Evolutionary conservation across 2,797 vertebrate genomes (phyloP).

Genomic region (Sarcoramphus papa): DNA sequence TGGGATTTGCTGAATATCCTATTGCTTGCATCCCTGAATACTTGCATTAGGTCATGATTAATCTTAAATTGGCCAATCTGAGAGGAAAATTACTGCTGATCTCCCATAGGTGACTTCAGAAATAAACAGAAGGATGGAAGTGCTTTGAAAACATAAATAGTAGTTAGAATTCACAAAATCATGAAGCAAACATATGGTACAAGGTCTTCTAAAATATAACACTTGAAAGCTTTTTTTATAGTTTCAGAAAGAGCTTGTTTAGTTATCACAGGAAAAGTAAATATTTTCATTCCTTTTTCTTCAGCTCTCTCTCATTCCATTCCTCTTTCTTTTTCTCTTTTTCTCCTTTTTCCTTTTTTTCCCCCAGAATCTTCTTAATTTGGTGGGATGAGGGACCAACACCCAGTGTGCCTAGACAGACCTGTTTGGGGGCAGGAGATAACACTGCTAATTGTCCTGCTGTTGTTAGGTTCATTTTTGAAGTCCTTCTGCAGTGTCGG

Average conservation of each 20-base stretch:
- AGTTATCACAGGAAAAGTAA: slow-evolving; percentile 9
- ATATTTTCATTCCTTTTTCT: slow-evolving; percentile 24
- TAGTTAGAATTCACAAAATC: slow-evolving; percentile 28
- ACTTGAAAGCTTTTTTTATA: slow-evolving; percentile 32
- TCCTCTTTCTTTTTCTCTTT: neutral
- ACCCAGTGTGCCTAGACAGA: neutral
- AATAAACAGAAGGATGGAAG: slow-evolving; percentile 18
- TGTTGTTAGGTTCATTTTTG: slow-evolving; percentile 42
- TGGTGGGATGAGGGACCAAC: neutral
- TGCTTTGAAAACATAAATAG: slow-evolving; percentile 32
- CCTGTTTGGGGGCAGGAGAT: neutral
- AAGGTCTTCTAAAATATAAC: slow-evolving; percentile 24
- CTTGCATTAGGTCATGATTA: slow-evolving; percentile 39
- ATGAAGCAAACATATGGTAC: slow-evolving; percentile 37
- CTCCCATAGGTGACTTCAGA: slow-evolving; percentile 35
- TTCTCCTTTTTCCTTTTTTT: neutral
- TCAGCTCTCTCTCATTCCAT: neutral
- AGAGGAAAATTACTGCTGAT: slow-evolving; percentile 9
- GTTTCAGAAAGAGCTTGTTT: slow-evolving; percentile 2
- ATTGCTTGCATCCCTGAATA: slow-evolving; percentile 17
- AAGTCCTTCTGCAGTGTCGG: neutral
- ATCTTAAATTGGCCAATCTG: slow-evolving; percentile 10
- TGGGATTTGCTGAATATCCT: slow-evolving; percentile 26
- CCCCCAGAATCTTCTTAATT: neutral
- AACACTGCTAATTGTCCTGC: neutral